phyloP scores from a whole-genome alignment of 2,888 invertebrate species.

The Catocala nupta region DNA sequence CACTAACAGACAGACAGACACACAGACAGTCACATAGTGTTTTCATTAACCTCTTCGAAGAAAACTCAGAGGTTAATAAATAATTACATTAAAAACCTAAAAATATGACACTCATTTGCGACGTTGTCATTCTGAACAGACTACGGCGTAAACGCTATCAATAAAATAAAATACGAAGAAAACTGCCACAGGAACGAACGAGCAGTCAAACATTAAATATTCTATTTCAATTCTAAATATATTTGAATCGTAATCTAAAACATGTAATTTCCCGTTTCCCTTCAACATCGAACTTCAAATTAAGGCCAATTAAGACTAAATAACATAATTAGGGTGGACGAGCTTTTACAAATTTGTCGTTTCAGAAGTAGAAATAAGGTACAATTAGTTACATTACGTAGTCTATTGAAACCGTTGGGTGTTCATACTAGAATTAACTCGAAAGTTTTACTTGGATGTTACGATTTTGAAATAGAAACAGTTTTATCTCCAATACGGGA shows the following conservation, averaged over 20 bases:
- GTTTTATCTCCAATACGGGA: constrained; percentile 2
- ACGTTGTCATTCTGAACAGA: no score
- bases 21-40: no score
- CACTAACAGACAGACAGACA: no score
- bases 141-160: no score
- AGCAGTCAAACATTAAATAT: no score
- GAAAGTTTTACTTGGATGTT: constrained; percentile 17
- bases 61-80: no score
- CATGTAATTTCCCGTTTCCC: constrained; percentile 24
- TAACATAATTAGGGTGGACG: constrained; percentile 38
- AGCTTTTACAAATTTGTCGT: constrained; percentile 34
- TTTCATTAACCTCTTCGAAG: no score
- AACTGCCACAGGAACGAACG: no score
- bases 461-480: constrained; percentile 9
- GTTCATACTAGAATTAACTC: constrained; percentile 15
- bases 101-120: no score
- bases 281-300: constrained; percentile 37
- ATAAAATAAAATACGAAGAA: no score
- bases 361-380: constrained; percentile 34
- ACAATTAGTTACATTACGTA: constrained; percentile 35
- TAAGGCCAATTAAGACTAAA: constrained; percentile 37
- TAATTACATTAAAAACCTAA: no score
- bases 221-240: neutral
- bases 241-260: constrained; percentile 23
- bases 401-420: constrained; percentile 13